phyloP scores from a whole-genome alignment of 2,113 vertebrate genomes.

The Bujurquina vittata region DNA sequence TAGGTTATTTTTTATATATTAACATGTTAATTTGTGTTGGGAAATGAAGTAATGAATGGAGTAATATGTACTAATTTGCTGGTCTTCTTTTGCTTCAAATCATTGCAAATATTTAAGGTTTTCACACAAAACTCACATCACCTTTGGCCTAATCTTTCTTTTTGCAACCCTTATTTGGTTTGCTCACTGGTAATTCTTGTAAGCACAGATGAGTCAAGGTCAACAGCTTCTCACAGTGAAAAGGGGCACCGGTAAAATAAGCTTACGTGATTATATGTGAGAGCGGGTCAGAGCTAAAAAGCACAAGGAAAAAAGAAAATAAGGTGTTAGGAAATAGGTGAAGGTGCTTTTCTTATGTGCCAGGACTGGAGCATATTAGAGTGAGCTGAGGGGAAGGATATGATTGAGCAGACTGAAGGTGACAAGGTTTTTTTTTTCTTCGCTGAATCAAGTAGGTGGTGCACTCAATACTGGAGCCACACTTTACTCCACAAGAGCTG shows the following conservation, averaged over 20 bases:
- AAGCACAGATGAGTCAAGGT: not conserved
- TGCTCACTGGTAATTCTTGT: not conserved
- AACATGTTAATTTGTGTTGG: not conserved
- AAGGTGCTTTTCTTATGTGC: not conserved
- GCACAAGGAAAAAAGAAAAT: not conserved
- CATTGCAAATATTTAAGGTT: not conserved
- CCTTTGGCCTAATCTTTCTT: not conserved
- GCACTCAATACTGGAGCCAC: slow-evolving; percentile 39
- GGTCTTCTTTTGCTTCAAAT: not conserved
- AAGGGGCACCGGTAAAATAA: slow-evolving; percentile 4
- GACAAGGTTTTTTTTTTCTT: slow-evolving; percentile 38
- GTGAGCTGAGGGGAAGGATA: slow-evolving; percentile 7
- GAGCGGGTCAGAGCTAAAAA: not conserved
- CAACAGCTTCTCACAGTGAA: not conserved
- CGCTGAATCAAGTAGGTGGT: slow-evolving; percentile 37
- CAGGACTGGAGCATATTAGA: slow-evolving; percentile 10
- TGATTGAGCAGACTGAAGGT: slow-evolving; percentile 37
- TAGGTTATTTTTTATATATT: not conserved
- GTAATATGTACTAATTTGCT: not conserved
- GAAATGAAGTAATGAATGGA: not conserved
- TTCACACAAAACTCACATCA: not conserved
- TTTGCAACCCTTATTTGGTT: not conserved
- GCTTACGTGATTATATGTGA: not conserved
- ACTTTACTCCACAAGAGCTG: slow-evolving; percentile 27
- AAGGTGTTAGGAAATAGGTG: slow-evolving; percentile 13